A percentile compares a stretch with the other conserved stretches of the same genome.
phyloP scores from a whole-genome alignment of 1,140 invertebrate species.

The Anoplophora glabripennis region DNA sequence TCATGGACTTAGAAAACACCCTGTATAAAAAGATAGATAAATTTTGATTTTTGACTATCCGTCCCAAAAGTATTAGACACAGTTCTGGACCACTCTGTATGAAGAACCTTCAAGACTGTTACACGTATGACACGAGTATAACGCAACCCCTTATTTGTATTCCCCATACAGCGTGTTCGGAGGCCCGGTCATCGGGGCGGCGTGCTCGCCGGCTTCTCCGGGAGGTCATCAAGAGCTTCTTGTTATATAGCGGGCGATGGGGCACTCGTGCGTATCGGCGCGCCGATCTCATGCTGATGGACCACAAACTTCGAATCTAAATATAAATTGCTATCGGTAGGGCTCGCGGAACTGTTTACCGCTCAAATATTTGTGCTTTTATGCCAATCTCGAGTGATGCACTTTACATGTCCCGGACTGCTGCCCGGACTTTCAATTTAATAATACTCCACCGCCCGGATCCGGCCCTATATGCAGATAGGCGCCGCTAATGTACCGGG shows the following conservation, averaged over 20 bases:
- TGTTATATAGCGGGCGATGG: not conserved
- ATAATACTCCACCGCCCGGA: too few species aligned
- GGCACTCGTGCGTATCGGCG: not conserved
- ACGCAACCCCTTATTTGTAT: too few species aligned
- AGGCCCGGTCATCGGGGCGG: not conserved
- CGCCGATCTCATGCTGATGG: conserved; percentile 1
- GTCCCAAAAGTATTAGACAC: too few species aligned
- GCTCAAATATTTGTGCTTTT: conserved; percentile 2
- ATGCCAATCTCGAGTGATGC: not conserved
- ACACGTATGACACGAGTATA: too few species aligned
- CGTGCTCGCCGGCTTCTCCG: not conserved
- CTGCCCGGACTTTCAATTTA: too few species aligned
- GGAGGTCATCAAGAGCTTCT: not conserved
- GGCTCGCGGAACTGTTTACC: not conserved
- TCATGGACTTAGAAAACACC: too few species aligned
- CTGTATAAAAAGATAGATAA: too few species aligned
- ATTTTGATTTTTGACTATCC: too few species aligned
- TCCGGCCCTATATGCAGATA: too few species aligned
- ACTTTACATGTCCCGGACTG: not conserved
- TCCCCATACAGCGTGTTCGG: not conserved
- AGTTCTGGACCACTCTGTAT: too few species aligned
- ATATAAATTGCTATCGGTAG: not conserved
- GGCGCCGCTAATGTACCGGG: too few species aligned
- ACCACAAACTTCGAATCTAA: not conserved
- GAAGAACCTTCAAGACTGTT: too few species aligned